A percentile compares a stretch with the other conserved stretches of the same genome.
These are phyloP conservation scores for Acrocyrtus sp. DNA, from an alignment of 2,888 invertebrate species.

Conservation along the genomic window DNA sequence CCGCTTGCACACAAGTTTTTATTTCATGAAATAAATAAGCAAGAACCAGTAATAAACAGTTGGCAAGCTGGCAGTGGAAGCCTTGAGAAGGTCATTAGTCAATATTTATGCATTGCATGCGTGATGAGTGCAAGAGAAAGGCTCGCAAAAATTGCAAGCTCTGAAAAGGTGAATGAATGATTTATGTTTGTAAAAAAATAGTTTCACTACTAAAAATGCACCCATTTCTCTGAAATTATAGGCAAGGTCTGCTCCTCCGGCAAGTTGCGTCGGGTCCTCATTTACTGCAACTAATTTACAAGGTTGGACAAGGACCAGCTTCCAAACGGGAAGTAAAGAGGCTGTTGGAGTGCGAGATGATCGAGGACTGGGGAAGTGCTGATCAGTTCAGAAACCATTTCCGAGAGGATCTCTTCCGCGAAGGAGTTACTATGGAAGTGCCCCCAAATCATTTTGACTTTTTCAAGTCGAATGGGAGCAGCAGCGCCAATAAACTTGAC, in stretches of 20 bases:
- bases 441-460: conserved; percentile 44
- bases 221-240: conserved; percentile 66
- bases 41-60: too few species aligned
- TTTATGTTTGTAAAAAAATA: neutral
- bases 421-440: conserved; percentile 53
- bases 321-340: conserved; percentile 55
- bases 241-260: conserved; percentile 72
- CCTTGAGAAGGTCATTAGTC: conserved; percentile 50
- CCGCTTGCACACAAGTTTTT: too few species aligned
- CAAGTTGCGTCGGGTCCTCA: conserved; percentile 77
- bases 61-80: too few species aligned
- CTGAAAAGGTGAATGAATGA: conserved; percentile 1
- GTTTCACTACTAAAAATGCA: neutral
- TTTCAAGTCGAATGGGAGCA: conserved; percentile 13
- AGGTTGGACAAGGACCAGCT: conserved; percentile 66
- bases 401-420: conserved; percentile 70
- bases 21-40: too few species aligned
- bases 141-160: conserved; percentile 2
- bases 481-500: neutral
- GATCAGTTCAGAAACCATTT: conserved; percentile 73
- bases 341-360: conserved; percentile 76
- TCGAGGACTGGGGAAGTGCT: conserved; percentile 70
- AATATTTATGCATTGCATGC: too few species aligned
- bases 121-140: too few species aligned
- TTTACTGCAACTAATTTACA: conserved; percentile 77